A percentile compares a stretch with the other conserved stretches of the same genome.
These are phyloP conservation scores for Alces alces DNA, from an alignment of 2,113 vertebrate species.

Conservation along the genomic window DNA sequence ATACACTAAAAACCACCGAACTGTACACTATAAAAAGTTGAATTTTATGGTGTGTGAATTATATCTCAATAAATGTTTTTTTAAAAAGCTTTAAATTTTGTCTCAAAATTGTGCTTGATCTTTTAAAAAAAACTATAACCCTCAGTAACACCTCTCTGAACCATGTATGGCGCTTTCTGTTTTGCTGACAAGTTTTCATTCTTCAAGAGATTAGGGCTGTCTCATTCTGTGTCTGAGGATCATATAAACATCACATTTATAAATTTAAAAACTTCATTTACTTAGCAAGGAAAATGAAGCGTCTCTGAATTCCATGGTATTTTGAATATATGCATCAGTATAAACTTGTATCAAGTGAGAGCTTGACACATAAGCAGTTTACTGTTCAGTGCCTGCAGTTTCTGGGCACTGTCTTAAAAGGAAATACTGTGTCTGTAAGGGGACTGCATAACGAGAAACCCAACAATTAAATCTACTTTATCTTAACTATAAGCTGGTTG, in stretches of 20 bases:
- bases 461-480: neutral
- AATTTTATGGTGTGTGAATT: neutral
- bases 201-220: neutral
- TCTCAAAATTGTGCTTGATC: neutral
- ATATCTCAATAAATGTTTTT: neutral
- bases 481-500: neutral
- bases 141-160: neutral
- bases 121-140: neutral
- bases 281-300: neutral
- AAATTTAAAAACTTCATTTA: constrained; percentile 22
- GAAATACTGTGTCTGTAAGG: neutral
- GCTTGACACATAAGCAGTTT: neutral
- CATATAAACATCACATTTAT: neutral
- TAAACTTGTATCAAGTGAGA: neutral
- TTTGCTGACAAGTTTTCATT: neutral
- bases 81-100: neutral
- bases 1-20: neutral
- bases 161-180: neutral
- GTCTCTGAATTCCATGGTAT: neutral
- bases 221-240: neutral
- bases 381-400: neutral
- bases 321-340: neutral
- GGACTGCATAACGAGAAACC: neutral
- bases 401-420: neutral
- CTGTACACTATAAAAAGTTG: neutral